Conservation (phyloP, 2,888 invertebrate species). For the Amblyjoppa fuscipennis region DNA sequence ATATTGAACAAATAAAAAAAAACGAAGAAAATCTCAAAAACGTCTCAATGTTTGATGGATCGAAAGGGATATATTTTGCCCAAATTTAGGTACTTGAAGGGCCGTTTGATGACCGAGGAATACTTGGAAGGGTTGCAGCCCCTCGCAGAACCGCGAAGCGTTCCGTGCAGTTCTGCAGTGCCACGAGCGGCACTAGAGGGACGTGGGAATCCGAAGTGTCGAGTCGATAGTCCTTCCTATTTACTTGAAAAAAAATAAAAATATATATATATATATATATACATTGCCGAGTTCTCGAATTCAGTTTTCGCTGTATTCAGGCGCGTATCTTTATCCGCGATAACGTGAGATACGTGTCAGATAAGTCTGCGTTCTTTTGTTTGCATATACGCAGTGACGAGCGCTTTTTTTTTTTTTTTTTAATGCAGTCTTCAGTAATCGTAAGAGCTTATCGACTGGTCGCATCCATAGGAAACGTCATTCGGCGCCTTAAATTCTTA, state of each 20-base stretch:
- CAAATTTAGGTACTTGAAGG: constrained; percentile 26
- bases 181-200: background rate
- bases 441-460: background rate
- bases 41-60: background rate
- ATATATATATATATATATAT: background rate
- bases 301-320: too few species aligned
- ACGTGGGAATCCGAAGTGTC: constrained; percentile 1
- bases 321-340: too few species aligned
- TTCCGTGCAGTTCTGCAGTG: constrained; percentile 26
- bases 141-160: constrained; percentile 25
- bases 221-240: background rate
- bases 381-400: background rate
- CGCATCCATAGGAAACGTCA: constrained; percentile 12
- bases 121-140: constrained; percentile 43
- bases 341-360: background rate
- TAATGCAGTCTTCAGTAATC: background rate
- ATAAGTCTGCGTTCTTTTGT: background rate
- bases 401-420: background rate
- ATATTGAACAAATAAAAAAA: background rate
- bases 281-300: too few species aligned
- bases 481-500: background rate
- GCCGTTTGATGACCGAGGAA: constrained; percentile 53
- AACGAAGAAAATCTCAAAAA: background rate
- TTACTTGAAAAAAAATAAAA: constrained; percentile 3
- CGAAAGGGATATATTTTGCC: constrained; percentile 27